phyloP scores from a whole-genome alignment of 2,797 vertebrate species.

The Streptopelia turtur region DNA sequence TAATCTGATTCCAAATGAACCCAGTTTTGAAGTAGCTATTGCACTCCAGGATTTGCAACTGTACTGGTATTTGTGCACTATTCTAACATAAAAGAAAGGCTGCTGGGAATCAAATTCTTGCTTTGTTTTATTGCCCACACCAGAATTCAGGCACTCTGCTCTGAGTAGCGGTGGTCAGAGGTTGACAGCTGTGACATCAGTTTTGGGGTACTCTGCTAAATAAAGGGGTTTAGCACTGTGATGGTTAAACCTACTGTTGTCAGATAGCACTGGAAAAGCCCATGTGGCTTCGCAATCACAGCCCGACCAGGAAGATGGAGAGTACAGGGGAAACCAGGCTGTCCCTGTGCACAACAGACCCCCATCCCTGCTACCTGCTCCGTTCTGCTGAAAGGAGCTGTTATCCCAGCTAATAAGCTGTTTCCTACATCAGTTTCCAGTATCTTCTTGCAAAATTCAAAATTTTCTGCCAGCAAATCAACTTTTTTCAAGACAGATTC shows the following conservation, averaged over 20 bases:
- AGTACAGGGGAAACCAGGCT: neutral
- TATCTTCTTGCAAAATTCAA: neutral
- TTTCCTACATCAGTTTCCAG: neutral
- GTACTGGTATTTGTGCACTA: neutral
- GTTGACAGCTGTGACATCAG: rapidly evolving
- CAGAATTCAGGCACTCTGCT: neutral
- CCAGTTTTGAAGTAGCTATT: neutral
- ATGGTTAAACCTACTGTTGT: neutral
- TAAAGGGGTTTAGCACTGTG: rapidly evolving
- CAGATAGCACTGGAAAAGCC: neutral
- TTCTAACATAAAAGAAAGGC: neutral
- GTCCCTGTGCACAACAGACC: too few species aligned
- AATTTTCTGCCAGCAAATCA: neutral
- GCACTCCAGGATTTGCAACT: neutral
- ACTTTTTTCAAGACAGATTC: neutral
- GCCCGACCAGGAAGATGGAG: neutral
- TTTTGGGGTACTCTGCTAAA: neutral
- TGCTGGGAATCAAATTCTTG: neutral
- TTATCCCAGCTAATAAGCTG: neutral
- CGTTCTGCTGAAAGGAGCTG: neutral
- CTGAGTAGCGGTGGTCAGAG: neutral
- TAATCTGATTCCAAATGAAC: neutral
- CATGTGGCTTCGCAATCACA: rapidly evolving
- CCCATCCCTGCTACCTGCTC: neutral
- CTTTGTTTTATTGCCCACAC: neutral